phyloP scores from a whole-genome alignment of 2,113 vertebrate genomes.

The Pachycephala philippinensis region DNA sequence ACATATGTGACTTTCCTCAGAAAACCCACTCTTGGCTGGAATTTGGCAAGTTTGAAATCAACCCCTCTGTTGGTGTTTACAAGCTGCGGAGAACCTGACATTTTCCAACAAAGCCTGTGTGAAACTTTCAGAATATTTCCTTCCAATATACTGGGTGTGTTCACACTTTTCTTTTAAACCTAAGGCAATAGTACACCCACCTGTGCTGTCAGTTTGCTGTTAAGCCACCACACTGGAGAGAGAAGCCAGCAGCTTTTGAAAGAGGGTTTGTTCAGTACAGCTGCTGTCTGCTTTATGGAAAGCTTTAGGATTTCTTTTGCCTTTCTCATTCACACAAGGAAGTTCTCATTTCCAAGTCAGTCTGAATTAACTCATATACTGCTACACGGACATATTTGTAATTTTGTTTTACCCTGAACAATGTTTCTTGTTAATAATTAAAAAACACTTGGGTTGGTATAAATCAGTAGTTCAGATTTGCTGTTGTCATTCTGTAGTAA shows the following conservation, averaged over 20 bases:
- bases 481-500: neutral
- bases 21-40: neutral
- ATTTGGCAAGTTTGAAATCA: neutral
- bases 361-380: neutral
- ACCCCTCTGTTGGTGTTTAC: neutral
- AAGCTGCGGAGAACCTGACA: neutral
- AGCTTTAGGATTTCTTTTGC: neutral
- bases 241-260: neutral
- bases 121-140: neutral
- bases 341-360: neutral
- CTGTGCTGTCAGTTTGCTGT: neutral
- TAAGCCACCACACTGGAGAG: neutral
- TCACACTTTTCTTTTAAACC: neutral
- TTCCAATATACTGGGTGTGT: neutral
- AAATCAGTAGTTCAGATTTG: neutral
- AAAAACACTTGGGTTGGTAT: neutral
- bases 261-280: neutral
- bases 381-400: neutral
- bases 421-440: neutral
- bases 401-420: neutral
- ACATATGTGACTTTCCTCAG: neutral
- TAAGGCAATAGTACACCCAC: neutral
- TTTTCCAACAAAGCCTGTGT: neutral
- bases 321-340: neutral
- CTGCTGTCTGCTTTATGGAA: neutral